phyloP scores from a whole-genome alignment of 1,140 invertebrate species.

The Drosophila eugracilis region DNA sequence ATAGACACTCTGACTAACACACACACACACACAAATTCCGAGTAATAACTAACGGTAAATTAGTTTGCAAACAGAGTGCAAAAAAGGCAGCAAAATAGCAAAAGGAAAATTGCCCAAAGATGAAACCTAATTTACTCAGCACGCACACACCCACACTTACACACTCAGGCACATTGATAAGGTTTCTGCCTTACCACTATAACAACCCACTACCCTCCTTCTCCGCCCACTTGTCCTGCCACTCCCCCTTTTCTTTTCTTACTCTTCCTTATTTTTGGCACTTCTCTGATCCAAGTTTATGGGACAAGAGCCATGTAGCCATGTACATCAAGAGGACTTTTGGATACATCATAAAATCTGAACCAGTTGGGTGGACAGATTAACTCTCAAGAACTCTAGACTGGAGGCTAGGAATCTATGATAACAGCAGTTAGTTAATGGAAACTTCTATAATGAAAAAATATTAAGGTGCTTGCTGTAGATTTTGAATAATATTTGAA shows the following conservation, averaged over 20 bases:
- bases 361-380: slow-evolving; percentile 11
- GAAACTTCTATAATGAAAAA: too few species aligned
- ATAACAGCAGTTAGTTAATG: background rate
- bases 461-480: too few species aligned
- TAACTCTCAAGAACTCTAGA: background rate
- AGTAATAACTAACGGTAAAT: slow-evolving; percentile 81
- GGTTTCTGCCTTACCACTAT: slow-evolving; percentile 5
- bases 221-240: background rate
- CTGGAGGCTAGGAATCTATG: background rate
- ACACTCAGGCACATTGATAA: slow-evolving; percentile 22
- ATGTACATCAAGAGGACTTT: slow-evolving; percentile 26
- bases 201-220: too few species aligned
- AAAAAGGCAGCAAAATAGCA: slow-evolving; percentile 57
- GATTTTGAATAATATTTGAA: too few species aligned
- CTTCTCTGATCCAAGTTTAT: slow-evolving; percentile 9
- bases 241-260: background rate
- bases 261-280: background rate
- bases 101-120: slow-evolving; percentile 68
- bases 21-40: slow-evolving; percentile 21
- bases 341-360: slow-evolving; percentile 29
- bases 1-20: slow-evolving; percentile 35
- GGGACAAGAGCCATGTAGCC: slow-evolving; percentile 11
- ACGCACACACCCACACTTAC: slow-evolving; percentile 34
- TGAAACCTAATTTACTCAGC: slow-evolving; percentile 77
- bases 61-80: slow-evolving; percentile 80